Evolutionary conservation across 2,888 invertebrate species (phyloP).

Genomic region (Nemurella pictetii): DNA sequence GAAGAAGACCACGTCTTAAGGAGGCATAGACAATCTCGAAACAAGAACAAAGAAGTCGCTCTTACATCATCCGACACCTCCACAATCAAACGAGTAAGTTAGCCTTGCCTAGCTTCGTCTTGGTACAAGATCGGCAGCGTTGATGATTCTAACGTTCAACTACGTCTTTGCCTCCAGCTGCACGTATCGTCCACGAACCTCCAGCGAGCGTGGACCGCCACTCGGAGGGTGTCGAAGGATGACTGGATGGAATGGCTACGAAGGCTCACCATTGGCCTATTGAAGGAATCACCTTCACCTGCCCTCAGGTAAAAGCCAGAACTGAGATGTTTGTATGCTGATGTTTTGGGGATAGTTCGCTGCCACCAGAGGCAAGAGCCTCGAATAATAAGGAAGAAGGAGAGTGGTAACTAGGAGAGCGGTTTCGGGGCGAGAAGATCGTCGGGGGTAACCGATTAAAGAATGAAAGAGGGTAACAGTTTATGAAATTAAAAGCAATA

Average conservation of each 20-base stretch:
- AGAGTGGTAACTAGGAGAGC: too few relatives aligned
- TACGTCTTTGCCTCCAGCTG: slow-evolving; percentile 51
- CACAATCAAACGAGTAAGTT: slow-evolving; percentile 67
- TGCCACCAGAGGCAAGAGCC: too few relatives aligned
- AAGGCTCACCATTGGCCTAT: slow-evolving; percentile 85
- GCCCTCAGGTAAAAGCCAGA: slow-evolving; percentile 84
- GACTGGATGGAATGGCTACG: slow-evolving; percentile 99
- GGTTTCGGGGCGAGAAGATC: too few relatives aligned
- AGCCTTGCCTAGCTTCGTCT: too few relatives aligned
- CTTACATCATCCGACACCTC: slow-evolving; percentile 68
- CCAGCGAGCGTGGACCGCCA: slow-evolving; percentile 90
- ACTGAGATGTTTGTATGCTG: too few relatives aligned
- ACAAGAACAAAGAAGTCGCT: slow-evolving; percentile 72
- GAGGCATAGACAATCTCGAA: slow-evolving; percentile 65
- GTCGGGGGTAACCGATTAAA: too few relatives aligned
- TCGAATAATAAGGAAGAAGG: too few relatives aligned
- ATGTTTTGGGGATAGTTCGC: too few relatives aligned
- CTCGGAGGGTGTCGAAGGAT: slow-evolving; percentile 90
- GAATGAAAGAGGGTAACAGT: too few relatives aligned
- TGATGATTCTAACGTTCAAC: neutral
- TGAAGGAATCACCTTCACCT: slow-evolving; percentile 95
- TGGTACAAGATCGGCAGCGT: neutral
- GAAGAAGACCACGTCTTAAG: slow-evolving; percentile 71
- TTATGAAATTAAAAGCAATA: too few relatives aligned
- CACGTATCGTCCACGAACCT: slow-evolving; percentile 83